These are phyloP conservation scores for Plagiodera versicolora DNA, from an alignment of 2,888 invertebrate genomes.

Conservation along the genomic window DNA sequence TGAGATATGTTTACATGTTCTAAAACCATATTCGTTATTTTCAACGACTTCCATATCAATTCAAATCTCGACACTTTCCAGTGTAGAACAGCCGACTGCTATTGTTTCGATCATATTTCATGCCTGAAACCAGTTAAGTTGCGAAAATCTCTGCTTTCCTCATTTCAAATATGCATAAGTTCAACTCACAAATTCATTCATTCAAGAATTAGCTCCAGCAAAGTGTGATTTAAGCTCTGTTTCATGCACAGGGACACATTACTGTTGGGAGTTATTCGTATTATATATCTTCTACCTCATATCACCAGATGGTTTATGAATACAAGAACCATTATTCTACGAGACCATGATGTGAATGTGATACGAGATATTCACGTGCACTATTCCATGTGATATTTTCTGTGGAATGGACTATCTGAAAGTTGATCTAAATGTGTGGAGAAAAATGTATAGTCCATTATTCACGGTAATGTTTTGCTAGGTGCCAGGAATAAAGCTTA, in stretches of 20 bases:
- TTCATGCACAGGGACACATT: slow-evolving; percentile 16
- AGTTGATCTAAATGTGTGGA: not conserved
- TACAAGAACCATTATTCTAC: not conserved
- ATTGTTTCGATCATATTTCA: not conserved
- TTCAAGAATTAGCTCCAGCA: slow-evolving; percentile 26
- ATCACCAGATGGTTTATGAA: not conserved
- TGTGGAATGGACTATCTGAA: not conserved
- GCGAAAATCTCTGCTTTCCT: slow-evolving; percentile 22
- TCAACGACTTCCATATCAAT: not conserved
- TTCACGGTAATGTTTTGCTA: not conserved
- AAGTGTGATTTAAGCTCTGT: slow-evolving; percentile 27
- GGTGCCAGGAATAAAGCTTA: not conserved
- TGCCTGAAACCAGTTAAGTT: slow-evolving; percentile 17
- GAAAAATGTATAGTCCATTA: not conserved
- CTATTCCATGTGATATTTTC: not conserved
- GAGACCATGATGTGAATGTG: not conserved
- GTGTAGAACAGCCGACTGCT: not conserved
- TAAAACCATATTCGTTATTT: not conserved
- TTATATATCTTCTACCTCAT: not conserved
- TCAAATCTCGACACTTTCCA: not conserved
- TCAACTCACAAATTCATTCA: slow-evolving; percentile 25
- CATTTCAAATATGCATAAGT: slow-evolving; percentile 26
- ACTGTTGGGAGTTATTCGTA: slow-evolving; percentile 18
- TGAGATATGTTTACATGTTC: not conserved
- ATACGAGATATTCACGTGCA: not conserved